Evolutionary conservation across 2,888 invertebrate species (phyloP).

Genomic region (Brachynemurus nebulosus): DNA sequence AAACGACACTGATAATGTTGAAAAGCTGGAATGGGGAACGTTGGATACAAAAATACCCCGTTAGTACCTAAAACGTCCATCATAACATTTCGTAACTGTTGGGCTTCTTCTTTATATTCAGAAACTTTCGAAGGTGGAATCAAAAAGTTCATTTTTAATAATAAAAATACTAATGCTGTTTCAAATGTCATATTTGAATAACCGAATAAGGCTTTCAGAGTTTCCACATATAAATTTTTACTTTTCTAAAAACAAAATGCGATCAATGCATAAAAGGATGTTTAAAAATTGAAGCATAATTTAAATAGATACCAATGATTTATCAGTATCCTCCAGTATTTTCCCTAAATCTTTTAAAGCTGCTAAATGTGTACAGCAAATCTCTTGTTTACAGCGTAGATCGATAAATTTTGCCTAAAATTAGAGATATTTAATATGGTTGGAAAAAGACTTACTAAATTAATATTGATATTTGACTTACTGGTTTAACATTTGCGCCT

Average conservation of each 20-base stretch:
- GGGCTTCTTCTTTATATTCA: not conserved
- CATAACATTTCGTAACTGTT: constrained; percentile 16
- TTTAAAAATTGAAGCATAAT: no score
- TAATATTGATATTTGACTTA: constrained; percentile 25
- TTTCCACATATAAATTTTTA: constrained; percentile 21
- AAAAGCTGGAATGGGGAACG: constrained; percentile 47
- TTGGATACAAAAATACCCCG: constrained; percentile 62
- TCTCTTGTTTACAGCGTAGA: constrained; percentile 37
- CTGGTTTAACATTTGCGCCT: constrained; percentile 30
- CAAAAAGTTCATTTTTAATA: constrained; percentile 31
- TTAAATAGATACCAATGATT: no score
- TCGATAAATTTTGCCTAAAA: constrained; percentile 35
- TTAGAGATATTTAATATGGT: no score
- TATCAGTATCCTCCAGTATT: constrained; percentile 34
- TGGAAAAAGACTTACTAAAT: no score
- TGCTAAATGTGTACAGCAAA: constrained; percentile 36
- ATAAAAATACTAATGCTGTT: constrained; percentile 34
- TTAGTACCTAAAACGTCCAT: constrained; percentile 47
- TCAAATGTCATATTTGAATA: constrained; percentile 34
- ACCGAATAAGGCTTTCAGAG: constrained; percentile 21
- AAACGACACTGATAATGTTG: constrained; percentile 47
- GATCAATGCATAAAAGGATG: no score
- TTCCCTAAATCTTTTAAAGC: constrained; percentile 40
- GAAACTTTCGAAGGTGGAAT: constrained; percentile 26
- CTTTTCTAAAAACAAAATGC: constrained; percentile 28